Evolutionary conservation across 2,113 vertebrate species (phyloP).

Genomic region (Mus pahari): DNA sequence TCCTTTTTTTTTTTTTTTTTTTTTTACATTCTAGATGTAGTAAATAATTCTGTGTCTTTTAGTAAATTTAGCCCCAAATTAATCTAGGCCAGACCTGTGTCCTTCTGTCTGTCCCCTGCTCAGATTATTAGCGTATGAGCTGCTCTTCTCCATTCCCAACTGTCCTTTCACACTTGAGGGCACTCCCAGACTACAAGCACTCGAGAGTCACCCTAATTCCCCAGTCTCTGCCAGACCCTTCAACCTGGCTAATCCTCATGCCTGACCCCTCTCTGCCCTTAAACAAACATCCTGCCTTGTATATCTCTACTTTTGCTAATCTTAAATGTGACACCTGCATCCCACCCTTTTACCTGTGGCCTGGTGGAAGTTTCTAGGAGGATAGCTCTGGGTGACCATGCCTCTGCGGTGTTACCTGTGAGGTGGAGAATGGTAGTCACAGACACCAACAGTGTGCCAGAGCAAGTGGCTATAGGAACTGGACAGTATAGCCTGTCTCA

Average conservation of each 20-base stretch:
- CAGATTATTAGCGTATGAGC: not conserved
- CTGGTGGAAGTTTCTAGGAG: not conserved
- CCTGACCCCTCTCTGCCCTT: not conserved
- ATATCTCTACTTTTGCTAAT: not conserved
- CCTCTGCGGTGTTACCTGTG: not conserved
- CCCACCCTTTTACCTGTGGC: not conserved
- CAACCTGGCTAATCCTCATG: not conserved
- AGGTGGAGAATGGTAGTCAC: not conserved
- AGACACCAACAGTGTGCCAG: not conserved
- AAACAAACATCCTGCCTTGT: not conserved
- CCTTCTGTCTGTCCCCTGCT: not conserved
- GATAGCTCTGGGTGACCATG: not conserved
- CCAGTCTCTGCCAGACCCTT: not conserved
- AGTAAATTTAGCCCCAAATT: conserved; percentile 8
- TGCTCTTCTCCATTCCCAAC: not conserved
- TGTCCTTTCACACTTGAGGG: not conserved
- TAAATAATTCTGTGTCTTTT: not conserved
- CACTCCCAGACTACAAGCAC: not conserved
- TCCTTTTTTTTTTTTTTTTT: not conserved
- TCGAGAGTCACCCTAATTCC: not conserved
- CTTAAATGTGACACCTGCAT: not conserved
- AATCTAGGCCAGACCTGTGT: not conserved
- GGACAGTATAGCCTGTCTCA: not conserved
- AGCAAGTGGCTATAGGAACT: not conserved
- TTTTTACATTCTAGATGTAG: not conserved